Evolutionary conservation across 2,888 invertebrate genomes (phyloP).

Genomic region (Pterostichus niger): DNA sequence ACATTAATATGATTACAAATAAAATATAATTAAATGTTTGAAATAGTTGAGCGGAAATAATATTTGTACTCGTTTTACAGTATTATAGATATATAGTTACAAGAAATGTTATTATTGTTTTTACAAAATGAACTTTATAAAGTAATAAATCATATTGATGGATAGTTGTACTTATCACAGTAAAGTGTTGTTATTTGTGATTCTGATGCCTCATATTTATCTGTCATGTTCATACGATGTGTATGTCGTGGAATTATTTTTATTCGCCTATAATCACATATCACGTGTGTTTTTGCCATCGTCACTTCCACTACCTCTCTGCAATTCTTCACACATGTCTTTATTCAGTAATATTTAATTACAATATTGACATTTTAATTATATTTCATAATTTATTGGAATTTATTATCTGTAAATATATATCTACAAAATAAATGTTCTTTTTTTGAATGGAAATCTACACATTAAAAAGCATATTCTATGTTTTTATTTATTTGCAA

Average conservation of each 20-base stretch:
- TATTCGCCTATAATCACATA: slow-evolving; percentile 7
- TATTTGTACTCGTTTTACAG: too few relatives aligned
- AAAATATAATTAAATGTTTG: too few relatives aligned
- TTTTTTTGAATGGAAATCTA: background rate
- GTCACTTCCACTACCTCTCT: background rate
- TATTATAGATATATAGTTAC: background rate
- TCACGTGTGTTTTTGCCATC: background rate
- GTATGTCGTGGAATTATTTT: too few relatives aligned
- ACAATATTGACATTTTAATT: background rate
- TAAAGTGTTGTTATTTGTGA: slow-evolving; percentile 23
- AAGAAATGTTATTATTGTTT: slow-evolving; percentile 7
- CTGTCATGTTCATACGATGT: too few relatives aligned
- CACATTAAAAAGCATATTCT: background rate
- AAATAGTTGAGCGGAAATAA: too few relatives aligned
- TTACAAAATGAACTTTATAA: background rate
- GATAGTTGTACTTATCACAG: slow-evolving; percentile 30
- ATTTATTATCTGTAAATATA: slow-evolving; percentile 1
- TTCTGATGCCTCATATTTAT: too few relatives aligned
- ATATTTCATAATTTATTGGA: too few relatives aligned
- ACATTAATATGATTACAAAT: too few relatives aligned
- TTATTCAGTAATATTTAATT: too few relatives aligned
- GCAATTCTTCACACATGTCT: too few relatives aligned
- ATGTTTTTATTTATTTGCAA: too few relatives aligned
- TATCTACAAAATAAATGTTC: background rate
- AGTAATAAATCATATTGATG: slow-evolving; percentile 46